Percentiles rank a stretch among this genome's conserved stretches.
Evolutionary conservation across 1,140 invertebrate species (phyloP).

Genomic region (Whitmania pigra): DNA sequence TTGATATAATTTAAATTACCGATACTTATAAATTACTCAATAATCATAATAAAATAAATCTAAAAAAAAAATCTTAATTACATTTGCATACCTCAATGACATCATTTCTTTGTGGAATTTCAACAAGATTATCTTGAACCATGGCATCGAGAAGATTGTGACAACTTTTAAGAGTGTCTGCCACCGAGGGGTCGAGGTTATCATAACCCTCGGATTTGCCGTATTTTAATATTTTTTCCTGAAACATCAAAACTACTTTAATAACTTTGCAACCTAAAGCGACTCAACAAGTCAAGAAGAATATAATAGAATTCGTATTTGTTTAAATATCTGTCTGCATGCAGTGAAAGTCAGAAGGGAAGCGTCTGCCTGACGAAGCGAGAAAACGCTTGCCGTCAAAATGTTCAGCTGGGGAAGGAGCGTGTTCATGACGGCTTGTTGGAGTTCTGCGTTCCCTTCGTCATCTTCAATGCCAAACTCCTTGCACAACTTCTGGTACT

Average conservation of each 20-base stretch:
- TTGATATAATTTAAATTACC: too few species aligned
- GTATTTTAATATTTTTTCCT: background rate
- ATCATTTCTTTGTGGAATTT: too few species aligned
- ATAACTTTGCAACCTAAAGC: background rate
- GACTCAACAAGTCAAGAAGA: background rate
- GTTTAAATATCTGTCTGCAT: background rate
- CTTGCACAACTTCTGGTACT: background rate
- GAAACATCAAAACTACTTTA: background rate
- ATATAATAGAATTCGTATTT: background rate
- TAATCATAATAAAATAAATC: too few species aligned
- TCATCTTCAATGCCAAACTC: background rate
- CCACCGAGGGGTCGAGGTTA: too few species aligned
- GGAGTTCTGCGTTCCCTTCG: background rate
- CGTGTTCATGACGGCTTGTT: background rate
- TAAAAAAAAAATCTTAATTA: too few species aligned
- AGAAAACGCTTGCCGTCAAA: background rate
- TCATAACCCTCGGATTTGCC: background rate
- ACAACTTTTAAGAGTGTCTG: too few species aligned
- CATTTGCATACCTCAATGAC: too few species aligned
- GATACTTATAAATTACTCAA: too few species aligned
- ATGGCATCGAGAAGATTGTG: too few species aligned
- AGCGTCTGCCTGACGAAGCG: background rate
- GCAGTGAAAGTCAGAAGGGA: background rate
- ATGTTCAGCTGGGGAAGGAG: conserved; percentile 1
- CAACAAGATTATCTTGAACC: too few species aligned